phyloP scores from a whole-genome alignment of 2,113 vertebrate species.

The Eurystomus gularis region DNA sequence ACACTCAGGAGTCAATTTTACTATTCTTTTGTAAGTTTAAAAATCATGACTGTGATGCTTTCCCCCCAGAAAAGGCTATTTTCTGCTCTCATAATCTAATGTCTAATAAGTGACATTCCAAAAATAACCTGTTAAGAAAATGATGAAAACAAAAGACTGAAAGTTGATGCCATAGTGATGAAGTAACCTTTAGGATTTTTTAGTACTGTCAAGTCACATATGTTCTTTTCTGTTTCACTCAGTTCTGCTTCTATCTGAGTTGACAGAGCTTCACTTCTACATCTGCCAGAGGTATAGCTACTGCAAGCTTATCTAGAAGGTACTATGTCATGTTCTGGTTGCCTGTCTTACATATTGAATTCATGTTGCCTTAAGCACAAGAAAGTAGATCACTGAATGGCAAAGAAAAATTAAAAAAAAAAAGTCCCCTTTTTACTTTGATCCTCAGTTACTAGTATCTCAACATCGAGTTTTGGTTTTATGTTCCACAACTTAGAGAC shows the following conservation, averaged over 20 bases:
- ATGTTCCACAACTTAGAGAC: accelerated
- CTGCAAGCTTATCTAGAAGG: not conserved
- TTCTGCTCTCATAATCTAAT: not conserved
- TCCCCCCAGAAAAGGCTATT: not conserved
- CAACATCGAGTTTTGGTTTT: not conserved
- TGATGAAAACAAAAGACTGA: not conserved
- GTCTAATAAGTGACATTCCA: not conserved
- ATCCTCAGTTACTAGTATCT: not conserved
- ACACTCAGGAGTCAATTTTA: not conserved
- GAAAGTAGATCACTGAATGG: not conserved
- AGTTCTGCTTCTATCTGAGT: not conserved
- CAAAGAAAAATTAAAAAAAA: not conserved
- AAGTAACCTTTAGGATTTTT: not conserved
- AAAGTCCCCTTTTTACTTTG: not conserved
- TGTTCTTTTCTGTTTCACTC: not conserved
- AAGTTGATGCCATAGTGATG: not conserved
- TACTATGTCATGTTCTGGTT: not conserved
- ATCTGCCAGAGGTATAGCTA: not conserved
- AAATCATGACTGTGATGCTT: not conserved
- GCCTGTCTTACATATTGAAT: not conserved
- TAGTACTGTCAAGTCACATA: slow-evolving; percentile 19
- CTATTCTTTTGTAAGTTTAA: not conserved
- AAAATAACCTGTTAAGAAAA: not conserved
- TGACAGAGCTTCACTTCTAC: slow-evolving; percentile 4
- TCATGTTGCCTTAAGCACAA: not conserved